Evolutionary conservation across 2,797 vertebrate species (phyloP), one percentile per base, ranked within the genome.

Genomic region (Chloroceryle inda): DNA sequence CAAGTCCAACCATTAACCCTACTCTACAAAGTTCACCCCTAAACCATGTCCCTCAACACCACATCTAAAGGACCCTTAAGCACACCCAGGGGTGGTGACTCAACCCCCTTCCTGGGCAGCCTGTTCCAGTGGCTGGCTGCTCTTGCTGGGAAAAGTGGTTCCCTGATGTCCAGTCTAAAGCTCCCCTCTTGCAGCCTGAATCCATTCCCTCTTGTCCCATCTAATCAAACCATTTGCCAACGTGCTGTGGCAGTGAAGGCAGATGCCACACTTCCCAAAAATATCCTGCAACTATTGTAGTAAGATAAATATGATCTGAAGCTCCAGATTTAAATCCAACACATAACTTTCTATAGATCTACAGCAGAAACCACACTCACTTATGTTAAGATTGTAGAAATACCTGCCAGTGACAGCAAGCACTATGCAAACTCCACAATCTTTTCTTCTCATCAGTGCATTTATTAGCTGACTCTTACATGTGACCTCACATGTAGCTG

Each of bases 401-500:
- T 86, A 63, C 16, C 14, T 92, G 63, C 29, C 12, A 78, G 44
- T 52, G 40, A 80, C 81, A 89, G 35, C 58, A 87, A 69, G 9
- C 22, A 61, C 59, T 67, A 11, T 58, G 47, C 78, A 82, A 95
- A 74, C 21, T 85, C 20, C 49, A 49, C 31, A n/a, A 11, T 52
- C 91, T 56, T 27, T 59, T 88, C 74, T 76, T 45, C 89, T 93
- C 61, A 72, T 71, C 31, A 56, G 3, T 38, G 15, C 73, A 88
- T 92, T 93, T 93, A 90, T 92, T 96, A 95, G 50, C 37, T 96
- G 26, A 49, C 66, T 93, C 49, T 74, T 59, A 50, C 72, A 83
- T n/a, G 10, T 94, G 84, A 35, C 71, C 93, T 80, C 24, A 86
- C 56, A 12, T 69, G 68, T 71, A 94, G 19, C 64, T 72, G 45